Evolutionary conservation across 2,888 invertebrate genomes (phyloP), one percentile per base, ranked within the genome.

Genomic region (Machimus atricapillus): DNA sequence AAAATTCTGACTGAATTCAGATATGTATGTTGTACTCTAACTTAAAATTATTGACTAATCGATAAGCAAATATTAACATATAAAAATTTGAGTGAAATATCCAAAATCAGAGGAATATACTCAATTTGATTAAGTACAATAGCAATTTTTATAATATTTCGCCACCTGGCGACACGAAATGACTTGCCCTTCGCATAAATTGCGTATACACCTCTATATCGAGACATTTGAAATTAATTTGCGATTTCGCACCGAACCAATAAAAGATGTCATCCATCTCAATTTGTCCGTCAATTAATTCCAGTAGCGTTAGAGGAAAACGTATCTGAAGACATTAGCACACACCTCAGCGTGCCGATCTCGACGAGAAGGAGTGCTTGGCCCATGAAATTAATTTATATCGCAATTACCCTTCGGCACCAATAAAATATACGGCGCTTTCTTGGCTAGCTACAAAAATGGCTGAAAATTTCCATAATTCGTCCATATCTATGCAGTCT

Each of bases 371-470:
- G 87, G 81, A 82, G 91, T 91, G 52, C 52, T 52, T n/a, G 91
- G 91, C 90, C 91, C 91, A 91, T 92, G 92, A 92, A 92, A 92
- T 92, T 92, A 92, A 92, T 92, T 92, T 92, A 92, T 92, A 92
- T 91, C 90, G 90, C 91, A 92, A 92, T 92, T 92, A 92, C 91
- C 91, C 91, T 91, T 90, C 90, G 90, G 91, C 91, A 92, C 91
- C 92, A 91, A 92, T 92, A 92, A 92, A 92, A 92, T 66, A 66
- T 91, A 92, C 91, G 92, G 92, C 91, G 90, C 90, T 90, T 90
- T 90, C 19, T 19, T 43, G 56, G 78, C 85, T 85, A 58, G 43
- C 79, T 52, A 86, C 52, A 86, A 86, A 76, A 76, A 77, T 78
- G 82, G 77, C 88, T 27, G 76, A 66, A 66, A 91, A 92, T 92